These are phyloP conservation scores for Cephus pygmeus DNA, from an alignment of 2,888 invertebrate genomes.

Conservation along the genomic window DNA sequence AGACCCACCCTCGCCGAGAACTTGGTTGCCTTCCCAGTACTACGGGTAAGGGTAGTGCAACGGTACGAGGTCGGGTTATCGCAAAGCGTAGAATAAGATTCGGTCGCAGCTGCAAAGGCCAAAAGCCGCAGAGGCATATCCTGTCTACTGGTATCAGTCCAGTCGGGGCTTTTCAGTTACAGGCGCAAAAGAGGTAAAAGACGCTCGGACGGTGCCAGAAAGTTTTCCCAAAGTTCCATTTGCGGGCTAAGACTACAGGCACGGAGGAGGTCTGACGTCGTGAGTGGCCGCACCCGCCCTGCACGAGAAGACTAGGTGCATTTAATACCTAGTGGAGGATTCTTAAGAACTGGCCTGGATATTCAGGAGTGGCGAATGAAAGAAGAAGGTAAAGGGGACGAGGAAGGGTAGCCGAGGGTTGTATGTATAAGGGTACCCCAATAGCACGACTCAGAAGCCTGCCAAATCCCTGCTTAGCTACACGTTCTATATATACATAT, in stretches of 20 bases:
- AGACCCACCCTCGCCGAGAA: background rate
- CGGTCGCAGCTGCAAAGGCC: constrained; percentile 29
- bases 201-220: constrained; percentile 50
- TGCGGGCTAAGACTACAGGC: constrained; percentile 42
- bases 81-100: constrained; percentile 15
- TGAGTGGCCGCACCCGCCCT: background rate
- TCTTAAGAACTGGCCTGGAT: constrained; percentile 57
- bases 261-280: constrained; percentile 20
- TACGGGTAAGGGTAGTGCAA: background rate
- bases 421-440: background rate
- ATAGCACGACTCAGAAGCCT: background rate
- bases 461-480: background rate
- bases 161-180: background rate
- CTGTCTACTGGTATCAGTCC: background rate
- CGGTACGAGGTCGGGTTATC: background rate
- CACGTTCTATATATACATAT: background rate
- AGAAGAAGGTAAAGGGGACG: background rate
- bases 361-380: constrained; percentile 3
- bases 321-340: constrained; percentile 52
- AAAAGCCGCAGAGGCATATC: background rate
- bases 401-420: background rate
- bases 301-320: constrained; percentile 24
- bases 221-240: constrained; percentile 60
- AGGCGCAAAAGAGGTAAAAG: constrained; percentile 17
- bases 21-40: background rate